Conservation (phyloP, 2,113 vertebrate species). For the Antechinus stuartii region DNA sequence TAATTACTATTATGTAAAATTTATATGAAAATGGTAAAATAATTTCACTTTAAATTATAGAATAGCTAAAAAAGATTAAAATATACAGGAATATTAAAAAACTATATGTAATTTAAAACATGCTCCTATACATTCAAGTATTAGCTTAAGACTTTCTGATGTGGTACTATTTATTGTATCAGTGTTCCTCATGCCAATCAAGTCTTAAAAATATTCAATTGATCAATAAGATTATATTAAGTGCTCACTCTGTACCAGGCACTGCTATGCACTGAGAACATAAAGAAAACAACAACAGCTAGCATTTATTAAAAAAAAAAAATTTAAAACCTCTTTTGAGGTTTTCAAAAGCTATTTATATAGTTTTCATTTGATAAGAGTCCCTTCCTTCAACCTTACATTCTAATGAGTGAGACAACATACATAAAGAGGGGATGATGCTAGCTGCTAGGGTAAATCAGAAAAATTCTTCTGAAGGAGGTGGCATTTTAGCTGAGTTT, state of each 20-base stretch:
- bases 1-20: constrained; percentile 69
- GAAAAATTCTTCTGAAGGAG: not conserved
- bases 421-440: not conserved
- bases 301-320: too few relatives aligned
- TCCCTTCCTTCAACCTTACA: not conserved
- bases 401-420: not conserved
- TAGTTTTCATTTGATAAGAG: not conserved
- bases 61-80: not conserved
- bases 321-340: not conserved
- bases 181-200: not conserved
- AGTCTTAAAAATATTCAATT: not conserved
- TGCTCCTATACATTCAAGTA: not conserved
- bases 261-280: not conserved
- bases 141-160: not conserved
- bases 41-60: constrained; percentile 57
- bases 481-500: not conserved
- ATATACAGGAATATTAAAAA: not conserved
- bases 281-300: not conserved
- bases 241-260: not conserved
- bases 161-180: not conserved
- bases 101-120: not conserved
- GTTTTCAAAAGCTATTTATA: not conserved
- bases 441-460: not conserved
- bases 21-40: constrained; percentile 65
- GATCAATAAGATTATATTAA: not conserved